A percentile compares a stretch with the other conserved stretches of the same genome.
phyloP scores from a whole-genome alignment of 2,888 invertebrate species.

The Melinaea marsaeus region DNA sequence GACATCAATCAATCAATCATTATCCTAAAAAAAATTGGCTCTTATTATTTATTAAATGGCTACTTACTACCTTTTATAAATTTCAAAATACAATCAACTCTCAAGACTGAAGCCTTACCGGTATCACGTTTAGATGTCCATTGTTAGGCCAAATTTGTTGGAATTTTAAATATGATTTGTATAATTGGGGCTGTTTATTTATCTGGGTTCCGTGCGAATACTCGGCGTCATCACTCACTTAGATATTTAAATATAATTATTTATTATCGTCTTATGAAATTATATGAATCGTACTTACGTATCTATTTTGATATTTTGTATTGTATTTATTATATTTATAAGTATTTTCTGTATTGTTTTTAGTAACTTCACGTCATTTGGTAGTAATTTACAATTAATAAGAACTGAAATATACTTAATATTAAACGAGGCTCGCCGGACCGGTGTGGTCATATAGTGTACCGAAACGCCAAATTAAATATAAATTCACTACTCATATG shows the following conservation, averaged over 20 bases:
- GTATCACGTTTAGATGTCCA: neutral
- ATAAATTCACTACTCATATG: too few species aligned
- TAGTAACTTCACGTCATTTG: conserved; percentile 32
- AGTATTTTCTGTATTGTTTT: conserved; percentile 35
- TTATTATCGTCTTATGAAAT: conserved; percentile 31
- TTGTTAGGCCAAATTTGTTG: neutral
- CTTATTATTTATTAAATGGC: neutral
- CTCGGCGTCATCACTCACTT: conserved; percentile 29
- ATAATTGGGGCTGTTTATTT: conserved; percentile 17
- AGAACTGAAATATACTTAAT: neutral
- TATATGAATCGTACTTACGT: conserved; percentile 35
- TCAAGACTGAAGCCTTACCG: conserved; percentile 11
- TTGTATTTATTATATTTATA: conserved; percentile 37
- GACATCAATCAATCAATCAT: conserved; percentile 22
- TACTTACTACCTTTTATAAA: neutral
- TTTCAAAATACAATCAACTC: conserved; percentile 5
- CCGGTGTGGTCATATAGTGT: conserved; percentile 5
- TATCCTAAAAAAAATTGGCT: conserved; percentile 8
- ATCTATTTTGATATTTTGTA: conserved; percentile 37
- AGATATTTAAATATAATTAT: conserved; percentile 30
- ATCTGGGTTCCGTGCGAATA: conserved; percentile 27
- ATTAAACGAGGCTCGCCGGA: neutral
- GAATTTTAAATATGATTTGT: neutral
- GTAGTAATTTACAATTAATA: conserved; percentile 19
- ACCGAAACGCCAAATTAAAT: neutral